Evolutionary conservation across 2,888 invertebrate genomes (phyloP), one percentile per base, ranked within the genome.

Genomic region (Listrodromus nycthemerus): DNA sequence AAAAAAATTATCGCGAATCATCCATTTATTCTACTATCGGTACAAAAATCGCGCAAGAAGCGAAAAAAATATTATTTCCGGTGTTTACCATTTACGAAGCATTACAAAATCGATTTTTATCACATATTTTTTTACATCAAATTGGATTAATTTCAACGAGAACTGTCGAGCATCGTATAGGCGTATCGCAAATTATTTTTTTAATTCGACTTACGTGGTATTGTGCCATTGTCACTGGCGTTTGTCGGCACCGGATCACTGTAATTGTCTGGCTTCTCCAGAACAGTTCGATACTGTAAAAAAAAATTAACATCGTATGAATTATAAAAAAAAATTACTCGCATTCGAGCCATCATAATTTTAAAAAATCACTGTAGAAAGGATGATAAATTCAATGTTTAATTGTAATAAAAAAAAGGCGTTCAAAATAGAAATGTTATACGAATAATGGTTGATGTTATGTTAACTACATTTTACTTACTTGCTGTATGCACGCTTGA

Each of bases 401-500:
- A 50, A n/a, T 6, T 1, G n/a, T 16, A 48, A 7, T 13, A 4
- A 10, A 8, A 16, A 48, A 50, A 75, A 66, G 5, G 30, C n/a
- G 58, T 55, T 65, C 33, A 33, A 74, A 52, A 65, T 30, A 19
- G 21, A 27, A 61, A 61, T 50, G 6, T 2, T 41, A 13, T 58
- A 41, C 41, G 70, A 16, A 19, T 10, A 8, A n/a, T 48, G 41
- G 48, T 45, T 8, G n/a, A n/a, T n/a, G n/a, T n/a, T n/a, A n/a
- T 37, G 63, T 48, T 48, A 16, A 73, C 33, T 67, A 67, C 37
- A 67, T 19, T 63, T 75, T 63, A 75, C 93, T 93, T 92, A 95
- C 95, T 92, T 95, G 95, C 80, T 94, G 91, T 82, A 95, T 93
- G 85, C 95, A 94, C 21, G 96, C 96, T 90, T 96, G 95, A 27